Base-by-base conservation (phyloP, 1,140 invertebrate species). In the Pseudomyrmex gracilis region DNA sequence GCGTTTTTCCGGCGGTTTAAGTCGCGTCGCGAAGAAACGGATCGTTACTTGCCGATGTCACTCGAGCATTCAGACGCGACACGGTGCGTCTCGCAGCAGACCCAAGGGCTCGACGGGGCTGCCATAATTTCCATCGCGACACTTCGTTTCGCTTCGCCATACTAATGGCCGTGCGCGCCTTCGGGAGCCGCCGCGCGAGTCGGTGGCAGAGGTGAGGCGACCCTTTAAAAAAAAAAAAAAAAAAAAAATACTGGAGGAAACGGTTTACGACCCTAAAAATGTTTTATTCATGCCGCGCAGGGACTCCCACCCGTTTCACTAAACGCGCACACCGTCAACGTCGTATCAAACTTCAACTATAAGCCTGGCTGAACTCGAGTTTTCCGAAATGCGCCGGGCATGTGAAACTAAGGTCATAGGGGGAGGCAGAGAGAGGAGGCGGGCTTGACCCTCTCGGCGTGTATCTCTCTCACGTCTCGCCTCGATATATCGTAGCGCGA, bases 301-400 rank as follows among this genome's bases (percentile, higher is more conserved):
- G 49, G 76, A 86, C 84, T 83, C 73, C 84, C 84, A 85, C 80
- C 84, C 84, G 87, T 89, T 89, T 89, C 88, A 78, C 88, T 89
- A 89, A 89, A 89, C 88, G 88, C 88, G 88, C 82, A 55, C 85
- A 88, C 87, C 87, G 86, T 89, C 87, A 89, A 86, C 87, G 87
- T 88, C 87, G 87, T 89, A 89, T 89, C 87, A 89, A 89, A 88
- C 87, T 89, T 89, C 87, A 88, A 89, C 87, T 89, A 88, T 89
- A 88, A 89, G 87, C 87, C 87, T 20, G 87, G 86, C 77, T 88
- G 83, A 88, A 83, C 77, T 85, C 66, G 86, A 88, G 86, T 88
- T 88, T 88, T 88, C 86, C 84, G 86, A 88, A 88, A 88, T 88
- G 86, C 86, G 84, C 68, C 78, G 87, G 84, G 86, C 87, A 88